Evolutionary conservation across 2,888 invertebrate genomes (phyloP), one percentile per base, ranked within the genome.

Genomic region (Chymomyza caudatula): DNA sequence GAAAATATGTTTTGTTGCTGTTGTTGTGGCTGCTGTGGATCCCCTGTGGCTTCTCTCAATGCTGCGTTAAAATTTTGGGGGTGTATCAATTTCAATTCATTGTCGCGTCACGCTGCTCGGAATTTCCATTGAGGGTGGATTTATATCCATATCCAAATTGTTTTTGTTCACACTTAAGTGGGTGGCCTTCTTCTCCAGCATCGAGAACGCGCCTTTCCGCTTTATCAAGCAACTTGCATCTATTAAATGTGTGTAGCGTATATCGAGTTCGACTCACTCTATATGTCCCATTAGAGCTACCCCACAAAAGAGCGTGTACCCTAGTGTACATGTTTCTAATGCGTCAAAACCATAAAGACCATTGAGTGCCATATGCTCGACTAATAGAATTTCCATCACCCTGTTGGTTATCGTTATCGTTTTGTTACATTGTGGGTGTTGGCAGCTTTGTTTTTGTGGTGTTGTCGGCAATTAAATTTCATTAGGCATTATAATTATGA

Each of bases 11-110:
- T 19, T 19, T 47, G 15, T 47, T 37, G 5, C 5, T 6, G 37
- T n/a, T 37, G 62, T 60, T 60, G 67, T 29, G 60, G 55, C 23
- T 66, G 66, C 70, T 60, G 13, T 23, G 23, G 67, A 67, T 81
- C 77, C 82, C 87, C 87, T 74, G 87, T 55, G 76, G 81, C 63
- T 71, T 73, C 71, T 71, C 73, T 76, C 76, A 82, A 77, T 76
- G 76, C 85, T 67, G 71, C 77, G 78, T 74, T 69, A 59, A 82
- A 86, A 80, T 81, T 87, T 87, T 82, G 87, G 87, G 87, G 86
- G 86, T 73, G 87, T 86, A 84, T 87, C 87, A 87, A 81, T 87
- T 87, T 78, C 86, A 75, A 77, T 80, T 78, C 78, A 78, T 83
- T 85, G 85, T 77, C 73, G 75, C 72, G n/a, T n/a, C 29, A 37